Base-by-base conservation (phyloP, 2,113 vertebrate genomes). In the Struthidea cinerea region DNA sequence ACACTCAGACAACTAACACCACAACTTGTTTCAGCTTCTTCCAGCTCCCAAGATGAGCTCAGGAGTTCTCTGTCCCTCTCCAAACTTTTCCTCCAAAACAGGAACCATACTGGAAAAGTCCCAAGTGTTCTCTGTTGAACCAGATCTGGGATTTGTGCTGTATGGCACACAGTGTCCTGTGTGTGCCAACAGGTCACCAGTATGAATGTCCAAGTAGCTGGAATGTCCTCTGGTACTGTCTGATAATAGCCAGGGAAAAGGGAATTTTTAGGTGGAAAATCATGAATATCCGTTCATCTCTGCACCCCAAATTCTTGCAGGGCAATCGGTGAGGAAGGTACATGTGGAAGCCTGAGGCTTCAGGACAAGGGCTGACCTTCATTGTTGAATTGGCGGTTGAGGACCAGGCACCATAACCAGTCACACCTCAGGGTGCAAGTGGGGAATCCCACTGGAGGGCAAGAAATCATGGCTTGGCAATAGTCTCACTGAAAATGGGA, bases 331-430 rank as follows among this genome's bases (percentile, higher is more conserved):
- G 39, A 90, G 53, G 56, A 89, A 52, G 13, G 59, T 35, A 24
- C 23, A 26, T 0, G 0, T 2, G 33, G 35, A 46, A 86, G 17
- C 12, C 33, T 22, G n/a, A 87, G 60, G 33, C 26, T 73, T 93
- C 27, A 30, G 49, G 16, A 52, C 35, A 42, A 73, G 53, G 18
- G 4, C 28, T 71, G n/a, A 59, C 39, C 18, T 47, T 61, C 12
- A 1, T 1, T 47, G 22, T n/a, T 32, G 67, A 47, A 52, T 14
- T 2, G 2, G 14, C 39, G 27, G 10, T 42, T 63, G 39, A 50
- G 37, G 30, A 71, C 10, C 7, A 14, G 53, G 47, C 16, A 59
- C 19, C 1, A 0, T 32, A 41, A 49, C 6, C 6, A 26, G 19
- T 44, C 16, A 4, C 74, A 92, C 3, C 42, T 76, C 44, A 30